phyloP scores from a whole-genome alignment of 2,888 invertebrate genomes.

The Alcis repandata region DNA sequence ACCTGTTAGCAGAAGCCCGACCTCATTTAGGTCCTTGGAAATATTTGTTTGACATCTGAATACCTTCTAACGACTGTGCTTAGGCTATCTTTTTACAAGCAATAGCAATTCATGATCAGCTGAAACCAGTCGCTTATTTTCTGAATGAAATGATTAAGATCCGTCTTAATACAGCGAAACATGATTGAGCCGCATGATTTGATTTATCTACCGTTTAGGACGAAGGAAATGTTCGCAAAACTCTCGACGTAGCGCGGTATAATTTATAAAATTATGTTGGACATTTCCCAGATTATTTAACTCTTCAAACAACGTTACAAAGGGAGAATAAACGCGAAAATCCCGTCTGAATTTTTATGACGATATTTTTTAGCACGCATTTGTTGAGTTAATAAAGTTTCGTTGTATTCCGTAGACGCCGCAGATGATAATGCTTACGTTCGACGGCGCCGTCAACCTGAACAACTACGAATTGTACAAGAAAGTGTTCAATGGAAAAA shows the following conservation, averaged over 20 bases:
- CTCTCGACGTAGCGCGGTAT: slow-evolving; percentile 40
- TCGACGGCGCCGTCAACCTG: slow-evolving; percentile 97
- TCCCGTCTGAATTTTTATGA: slow-evolving; percentile 34
- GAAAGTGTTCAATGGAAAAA: slow-evolving; percentile 92
- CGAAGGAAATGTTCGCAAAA: slow-evolving; percentile 32
- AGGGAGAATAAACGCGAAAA: slow-evolving; percentile 42
- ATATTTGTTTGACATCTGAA: slow-evolving; percentile 24
- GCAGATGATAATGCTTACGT: slow-evolving; percentile 96
- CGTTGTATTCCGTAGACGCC: slow-evolving; percentile 88
- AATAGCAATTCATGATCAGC: slow-evolving; percentile 12
- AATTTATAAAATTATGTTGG: slow-evolving; percentile 51
- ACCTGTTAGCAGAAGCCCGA: slow-evolving; percentile 4
- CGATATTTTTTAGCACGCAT: slow-evolving; percentile 32
- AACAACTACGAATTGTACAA: slow-evolving; percentile 96
- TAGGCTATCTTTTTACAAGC: slow-evolving; percentile 1
- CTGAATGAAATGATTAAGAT: slow-evolving; percentile 29
- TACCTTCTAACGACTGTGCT: slow-evolving; percentile 16
- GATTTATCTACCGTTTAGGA: slow-evolving; percentile 30
- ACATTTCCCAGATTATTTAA: slow-evolving; percentile 51
- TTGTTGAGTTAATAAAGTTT: slow-evolving; percentile 35
- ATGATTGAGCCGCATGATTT: slow-evolving; percentile 30
- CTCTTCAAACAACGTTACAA: slow-evolving; percentile 48
- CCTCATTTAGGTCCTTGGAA: slow-evolving; percentile 10
- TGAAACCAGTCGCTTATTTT: slow-evolving; percentile 18
- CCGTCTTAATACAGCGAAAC: slow-evolving; percentile 26